Evolutionary conservation across 1,140 invertebrate genomes (phyloP), one percentile per base, ranked within the genome.

Genomic region (Drosophila ficusphila): DNA sequence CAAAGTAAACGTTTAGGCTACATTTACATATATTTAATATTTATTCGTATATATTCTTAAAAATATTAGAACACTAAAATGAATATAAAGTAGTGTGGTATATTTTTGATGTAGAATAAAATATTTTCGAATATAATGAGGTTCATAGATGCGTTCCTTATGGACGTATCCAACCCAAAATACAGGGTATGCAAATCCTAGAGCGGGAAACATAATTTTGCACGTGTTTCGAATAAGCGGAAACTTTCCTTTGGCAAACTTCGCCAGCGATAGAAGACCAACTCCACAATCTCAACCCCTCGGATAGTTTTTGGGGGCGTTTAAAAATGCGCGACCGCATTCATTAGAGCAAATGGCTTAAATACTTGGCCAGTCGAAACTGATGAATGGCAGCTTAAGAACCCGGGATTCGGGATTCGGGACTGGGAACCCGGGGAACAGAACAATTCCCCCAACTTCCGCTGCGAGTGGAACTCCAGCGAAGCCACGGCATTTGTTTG

Each of bases 251-350:
- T 56, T 21, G 57, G 53, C 53, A 27, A 85, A 78, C 70, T 67
- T 71, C 76, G 71, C 44, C 27, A 36, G 23, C 29, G 12, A 49
- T 21, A n/a, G n/a, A n/a, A n/a, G 34, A 39, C 34, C 12, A 27
- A 16, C 0, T 4, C 34, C 27, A n/a, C 25, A 14, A 31, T 31
- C 18, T 16, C 38, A 16, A 31, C 8, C 34, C 23, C 16, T 19
- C 9, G 3, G 25, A 7, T 16, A 19, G 18, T 51, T 44, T 44
- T 29, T 21, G 14, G 31, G 33, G 48, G 61, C 46, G 73, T 57
- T 81, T 81, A 86, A 86, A 86, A 86, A 89, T 86, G 79, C 85
- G 83, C 83, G 83, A 89, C 83, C 83, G 83, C 83, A 89, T 89
- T 89, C 83, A 89, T 89, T 89, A 89, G 83, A 70, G 71, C 83